Conservation (phyloP, 2,888 invertebrate genomes). For the Lottia gigantea region DNA sequence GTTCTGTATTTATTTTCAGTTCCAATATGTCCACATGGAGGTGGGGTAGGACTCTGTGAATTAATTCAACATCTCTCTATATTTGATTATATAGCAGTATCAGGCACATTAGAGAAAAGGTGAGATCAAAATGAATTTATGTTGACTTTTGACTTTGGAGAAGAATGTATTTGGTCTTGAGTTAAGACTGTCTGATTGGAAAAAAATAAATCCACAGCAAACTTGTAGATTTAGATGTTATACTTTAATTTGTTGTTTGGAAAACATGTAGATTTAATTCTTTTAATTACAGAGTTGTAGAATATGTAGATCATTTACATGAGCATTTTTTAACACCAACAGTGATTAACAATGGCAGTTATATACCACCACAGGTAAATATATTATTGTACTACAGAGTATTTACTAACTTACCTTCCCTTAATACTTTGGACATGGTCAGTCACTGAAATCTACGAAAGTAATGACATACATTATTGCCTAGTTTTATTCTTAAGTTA, state of each 20-base stretch:
- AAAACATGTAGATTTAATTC: neutral
- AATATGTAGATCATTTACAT: constrained; percentile 90
- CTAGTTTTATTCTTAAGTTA: no score
- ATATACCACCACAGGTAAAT: constrained; percentile 80
- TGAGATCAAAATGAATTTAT: constrained; percentile 29
- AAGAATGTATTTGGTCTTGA: no score
- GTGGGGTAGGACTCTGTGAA: constrained; percentile 93
- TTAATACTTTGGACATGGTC: no score
- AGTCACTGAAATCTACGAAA: no score
- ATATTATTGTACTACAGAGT: no score
- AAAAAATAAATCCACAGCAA: no score
- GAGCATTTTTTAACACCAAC: constrained; percentile 86
- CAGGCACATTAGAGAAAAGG: constrained; percentile 77
- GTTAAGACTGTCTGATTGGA: no score
- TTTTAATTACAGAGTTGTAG: constrained; percentile 74
- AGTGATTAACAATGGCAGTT: constrained; percentile 76
- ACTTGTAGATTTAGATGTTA: neutral
- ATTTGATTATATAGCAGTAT: constrained; percentile 84
- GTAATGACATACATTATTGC: no score
- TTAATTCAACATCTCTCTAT: constrained; percentile 92
- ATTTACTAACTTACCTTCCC: no score
- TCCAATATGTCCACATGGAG: constrained; percentile 93
- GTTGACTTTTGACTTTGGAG: no score
- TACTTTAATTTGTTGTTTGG: neutral
- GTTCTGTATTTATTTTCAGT: constrained; percentile 72